Base-by-base conservation (phyloP, 2,888 invertebrate genomes). In the Fragum sueziense region DNA sequence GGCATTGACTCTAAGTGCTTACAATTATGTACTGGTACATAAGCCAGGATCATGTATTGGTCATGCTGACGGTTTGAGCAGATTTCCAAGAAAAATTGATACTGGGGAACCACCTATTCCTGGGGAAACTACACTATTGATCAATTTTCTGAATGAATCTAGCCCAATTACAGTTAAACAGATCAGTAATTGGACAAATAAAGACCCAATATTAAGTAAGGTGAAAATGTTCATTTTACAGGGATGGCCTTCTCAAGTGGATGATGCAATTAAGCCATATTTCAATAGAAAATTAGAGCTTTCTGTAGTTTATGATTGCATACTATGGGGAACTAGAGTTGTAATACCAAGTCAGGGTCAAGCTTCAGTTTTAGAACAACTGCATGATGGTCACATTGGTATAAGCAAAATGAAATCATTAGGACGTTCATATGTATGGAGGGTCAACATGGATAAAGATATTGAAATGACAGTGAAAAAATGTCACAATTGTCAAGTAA, bases 371-470 rank as follows among this genome's bases (percentile, higher is more conserved):
- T n/a, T n/a, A n/a, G n/a, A n/a, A n/a, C n/a, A n/a, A n/a, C n/a
- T n/a, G n/a, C n/a, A n/a, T n/a, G n/a, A n/a, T n/a, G n/a, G n/a
- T n/a, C n/a, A n/a, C n/a, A n/a, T n/a, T n/a, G n/a, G n/a, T n/a
- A n/a, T n/a, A n/a, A n/a, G n/a, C n/a, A n/a, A n/a, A n/a, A n/a
- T n/a, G n/a, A n/a, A n/a, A n/a, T n/a, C n/a, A n/a, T 52, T 86
- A 2, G 76, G 80, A 17, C 65, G 87, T 9, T 79, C 80, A 33
- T 85, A 79, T 70, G 41, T 87, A 14, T 86, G 85, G 84, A 86
- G 88, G 87, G 85, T 86, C 20, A 75, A 72, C 11, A 34, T 88
- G n/a, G n/a, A n/a, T n/a, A n/a, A n/a, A n/a, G n/a, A n/a, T n/a
- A n/a, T n/a, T n/a, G n/a, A n/a, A n/a, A n/a, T n/a, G n/a, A n/a